Percentiles rank a stretch among this genome's conserved stretches.
Conservation (phyloP, 2,888 invertebrate species). For the Scaptomyza reducta region DNA sequence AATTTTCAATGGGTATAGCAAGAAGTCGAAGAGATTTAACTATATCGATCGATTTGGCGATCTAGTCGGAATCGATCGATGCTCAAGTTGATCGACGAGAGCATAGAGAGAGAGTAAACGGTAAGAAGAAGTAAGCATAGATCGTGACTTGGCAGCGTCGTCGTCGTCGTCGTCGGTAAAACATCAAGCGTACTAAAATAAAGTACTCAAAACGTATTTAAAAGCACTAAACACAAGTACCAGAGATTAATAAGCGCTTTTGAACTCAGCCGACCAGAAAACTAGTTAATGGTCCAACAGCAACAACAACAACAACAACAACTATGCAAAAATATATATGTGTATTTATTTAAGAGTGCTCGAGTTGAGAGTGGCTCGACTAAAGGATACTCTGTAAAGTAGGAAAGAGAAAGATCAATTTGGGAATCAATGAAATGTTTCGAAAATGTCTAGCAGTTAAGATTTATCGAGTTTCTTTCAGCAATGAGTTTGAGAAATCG, state of each 20-base stretch:
- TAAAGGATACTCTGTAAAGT: too few relatives aligned
- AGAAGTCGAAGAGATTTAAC: too few relatives aligned
- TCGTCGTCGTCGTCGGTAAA: conserved; percentile 50
- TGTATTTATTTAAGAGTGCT: too few relatives aligned
- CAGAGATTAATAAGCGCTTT: conserved; percentile 82
- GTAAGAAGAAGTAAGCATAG: conserved; percentile 48
- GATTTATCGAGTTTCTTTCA: too few relatives aligned
- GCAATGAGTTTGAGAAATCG: too few relatives aligned
- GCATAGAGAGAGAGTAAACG: conserved; percentile 2
- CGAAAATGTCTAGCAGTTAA: too few relatives aligned
- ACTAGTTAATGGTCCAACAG: conserved; percentile 78
- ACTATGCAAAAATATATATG: conserved; percentile 30
- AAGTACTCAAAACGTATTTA: conserved; percentile 82
- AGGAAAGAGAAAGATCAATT: too few relatives aligned
- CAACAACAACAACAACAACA: conserved; percentile 35
- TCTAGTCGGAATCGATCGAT: neutral
- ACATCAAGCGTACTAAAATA: conserved; percentile 80
- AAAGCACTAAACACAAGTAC: conserved; percentile 80
- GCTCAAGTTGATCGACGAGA: conserved; percentile 29
- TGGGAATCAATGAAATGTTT: too few relatives aligned
- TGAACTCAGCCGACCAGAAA: conserved; percentile 83
- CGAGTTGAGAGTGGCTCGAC: too few relatives aligned
- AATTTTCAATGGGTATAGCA: too few relatives aligned
- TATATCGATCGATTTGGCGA: too few relatives aligned
- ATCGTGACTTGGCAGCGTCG: conserved; percentile 73